phyloP scores from a whole-genome alignment of 2,888 invertebrate species.

The Caenorhabditis sulstoni region DNA sequence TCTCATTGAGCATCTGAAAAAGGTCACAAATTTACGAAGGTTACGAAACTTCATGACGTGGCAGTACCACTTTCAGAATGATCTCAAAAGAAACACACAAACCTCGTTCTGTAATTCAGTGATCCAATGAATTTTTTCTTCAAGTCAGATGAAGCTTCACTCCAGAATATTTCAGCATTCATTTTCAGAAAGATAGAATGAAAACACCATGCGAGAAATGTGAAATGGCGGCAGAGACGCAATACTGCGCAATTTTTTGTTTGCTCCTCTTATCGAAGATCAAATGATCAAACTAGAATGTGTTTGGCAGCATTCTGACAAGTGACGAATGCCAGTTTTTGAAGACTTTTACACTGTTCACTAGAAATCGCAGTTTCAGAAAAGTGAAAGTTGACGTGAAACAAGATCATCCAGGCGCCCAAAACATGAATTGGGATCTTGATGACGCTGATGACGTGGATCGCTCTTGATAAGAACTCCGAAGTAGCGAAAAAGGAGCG shows the following conservation, averaged over 20 bases:
- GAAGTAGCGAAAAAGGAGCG: constrained; percentile 20
- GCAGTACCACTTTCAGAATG: too few relatives aligned
- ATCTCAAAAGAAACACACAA: neutral
- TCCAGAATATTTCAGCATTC: constrained; percentile 1
- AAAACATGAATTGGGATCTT: constrained; percentile 27
- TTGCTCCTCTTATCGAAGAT: too few relatives aligned
- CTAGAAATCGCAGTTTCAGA: too few relatives aligned
- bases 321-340: too few relatives aligned
- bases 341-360: too few relatives aligned
- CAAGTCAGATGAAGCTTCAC: neutral
- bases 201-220: too few relatives aligned
- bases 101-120: constrained; percentile 10
- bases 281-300: too few relatives aligned
- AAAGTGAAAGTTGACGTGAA: too few relatives aligned
- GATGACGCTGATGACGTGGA: constrained; percentile 16
- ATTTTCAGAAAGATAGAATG: neutral
- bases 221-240: too few relatives aligned
- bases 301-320: too few relatives aligned
- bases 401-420: constrained; percentile 23
- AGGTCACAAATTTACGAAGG: neutral
- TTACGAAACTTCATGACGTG: neutral
- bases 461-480: constrained; percentile 4
- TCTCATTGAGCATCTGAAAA: constrained; percentile 1
- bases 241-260: too few relatives aligned
- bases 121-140: neutral